Conservation (phyloP, 2,113 vertebrate genomes). For the Aplodontia rufa region DNA sequence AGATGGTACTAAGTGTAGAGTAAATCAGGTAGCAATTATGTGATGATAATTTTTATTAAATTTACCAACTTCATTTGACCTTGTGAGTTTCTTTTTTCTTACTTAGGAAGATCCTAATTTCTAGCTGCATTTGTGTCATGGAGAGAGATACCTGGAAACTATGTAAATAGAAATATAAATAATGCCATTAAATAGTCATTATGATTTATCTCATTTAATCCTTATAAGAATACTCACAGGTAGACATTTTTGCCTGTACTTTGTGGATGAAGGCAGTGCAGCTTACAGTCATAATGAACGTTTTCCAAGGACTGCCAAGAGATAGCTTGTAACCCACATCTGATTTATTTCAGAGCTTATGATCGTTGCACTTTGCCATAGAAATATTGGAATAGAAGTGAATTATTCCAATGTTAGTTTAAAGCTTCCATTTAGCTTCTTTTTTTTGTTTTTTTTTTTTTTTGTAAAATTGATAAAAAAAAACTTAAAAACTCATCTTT, state of each 20-base stretch:
- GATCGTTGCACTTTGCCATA: neutral
- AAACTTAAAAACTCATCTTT: slow-evolving; percentile 70
- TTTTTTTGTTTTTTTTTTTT: slow-evolving; percentile 37
- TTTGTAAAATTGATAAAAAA: slow-evolving; percentile 76
- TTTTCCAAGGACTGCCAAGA: neutral
- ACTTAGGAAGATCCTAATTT: neutral
- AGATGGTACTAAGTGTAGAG: neutral
- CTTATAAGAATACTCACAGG: neutral
- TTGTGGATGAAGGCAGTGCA: slow-evolving; percentile 32
- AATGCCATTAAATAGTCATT: neutral
- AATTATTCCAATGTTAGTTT: slow-evolving; percentile 32
- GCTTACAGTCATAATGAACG: neutral
- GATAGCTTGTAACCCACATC: neutral
- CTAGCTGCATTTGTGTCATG: slow-evolving; percentile 28
- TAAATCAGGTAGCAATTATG: neutral
- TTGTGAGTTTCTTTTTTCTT: slow-evolving; percentile 8
- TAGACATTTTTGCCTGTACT: neutral
- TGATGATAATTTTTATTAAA: slow-evolving; percentile 24
- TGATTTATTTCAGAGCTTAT: slow-evolving; percentile 45
- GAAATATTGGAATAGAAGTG: slow-evolving; percentile 43
- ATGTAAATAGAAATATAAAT: slow-evolving; percentile 1
- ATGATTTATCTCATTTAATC: slow-evolving; percentile 39
- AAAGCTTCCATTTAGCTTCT: slow-evolving; percentile 39
- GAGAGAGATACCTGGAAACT: neutral
- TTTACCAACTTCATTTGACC: slow-evolving; percentile 1